Base-by-base conservation (phyloP, 2,797 vertebrate genomes). In the Otus scops region DNA sequence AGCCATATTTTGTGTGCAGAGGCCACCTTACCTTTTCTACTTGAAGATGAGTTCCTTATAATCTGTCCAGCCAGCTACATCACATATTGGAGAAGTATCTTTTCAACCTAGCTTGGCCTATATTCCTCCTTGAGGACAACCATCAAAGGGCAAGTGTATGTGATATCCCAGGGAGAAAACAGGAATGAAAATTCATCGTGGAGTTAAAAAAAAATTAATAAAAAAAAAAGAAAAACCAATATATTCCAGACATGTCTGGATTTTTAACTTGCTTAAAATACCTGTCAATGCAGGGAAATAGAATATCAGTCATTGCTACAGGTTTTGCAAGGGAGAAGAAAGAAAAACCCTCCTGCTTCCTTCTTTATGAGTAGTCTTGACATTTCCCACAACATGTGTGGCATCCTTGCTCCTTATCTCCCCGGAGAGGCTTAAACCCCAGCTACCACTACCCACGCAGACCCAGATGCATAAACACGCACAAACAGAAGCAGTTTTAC, bases 261-360 rank as follows among this genome's bases (percentile, higher is more conserved):
- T 85, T 76, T 87, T 93, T 80, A 84, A 32, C 63, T 93, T 81
- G 34, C 17, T 53, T 65, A 90, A 93, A 93, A 88, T 82, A 73
- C 39, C 77, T 82, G 67, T 74, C 56, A 78, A 18, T 70, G 41
- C 19, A 85, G 27, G 17, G 30, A 93, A 96, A 91, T 80, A 73
- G 92, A 93, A 84, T 67, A 70, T 7, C 69, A 85, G n/a, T 74
- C 48, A 70, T 6, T 90, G 75, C 36, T 87, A 74, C 48, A 94
- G 41, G 16, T 86, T 90, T 87, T 87, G 50, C 48, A 81, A 74
- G 13, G 18, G 24, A 81, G 36, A 75, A 83, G n/a, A 60, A 32
- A 71, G 32, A 81, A 65, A 85, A 92, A 15, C 59, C 27, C 26
- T 82, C 51, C 51, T 92, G 57, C 69, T 83, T 85, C 50, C 27